A percentile compares a stretch with the other conserved stretches of the same genome.
Evolutionary conservation across 2,888 invertebrate species (phyloP).

Genomic region (Luffia ferchaultella): DNA sequence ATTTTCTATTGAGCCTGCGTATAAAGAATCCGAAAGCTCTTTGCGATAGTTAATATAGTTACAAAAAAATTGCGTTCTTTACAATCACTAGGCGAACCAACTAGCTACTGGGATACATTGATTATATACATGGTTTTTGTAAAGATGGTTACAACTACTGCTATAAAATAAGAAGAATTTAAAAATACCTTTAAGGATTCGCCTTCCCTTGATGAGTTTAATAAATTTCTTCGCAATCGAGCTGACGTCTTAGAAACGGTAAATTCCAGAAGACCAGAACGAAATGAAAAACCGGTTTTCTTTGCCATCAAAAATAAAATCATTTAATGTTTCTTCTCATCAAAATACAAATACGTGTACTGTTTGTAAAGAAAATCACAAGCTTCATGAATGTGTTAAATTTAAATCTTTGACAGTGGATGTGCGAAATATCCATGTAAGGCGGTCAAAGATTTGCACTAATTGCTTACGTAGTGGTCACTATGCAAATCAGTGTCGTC

Average conservation of each 20-base stretch:
- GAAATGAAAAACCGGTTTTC: too few relatives aligned
- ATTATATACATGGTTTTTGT: slow-evolving; percentile 13
- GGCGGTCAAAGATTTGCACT: too few relatives aligned
- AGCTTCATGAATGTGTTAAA: too few relatives aligned
- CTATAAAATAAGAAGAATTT: background rate
- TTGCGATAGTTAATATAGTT: slow-evolving; percentile 12
- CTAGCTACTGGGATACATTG: slow-evolving; percentile 16
- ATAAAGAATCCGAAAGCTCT: slow-evolving; percentile 7
- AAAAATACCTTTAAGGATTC: background rate
- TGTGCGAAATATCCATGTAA: too few relatives aligned
- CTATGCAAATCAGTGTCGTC: too few relatives aligned
- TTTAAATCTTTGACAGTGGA: too few relatives aligned
- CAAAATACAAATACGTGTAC: too few relatives aligned
- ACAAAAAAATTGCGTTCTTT: slow-evolving; percentile 21
- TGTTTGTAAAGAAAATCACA: too few relatives aligned
- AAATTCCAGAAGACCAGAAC: background rate
- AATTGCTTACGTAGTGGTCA: too few relatives aligned
- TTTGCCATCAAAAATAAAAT: too few relatives aligned
- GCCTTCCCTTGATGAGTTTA: background rate
- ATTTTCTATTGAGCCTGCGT: slow-evolving; percentile 9
- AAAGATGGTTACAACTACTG: slow-evolving; percentile 14
- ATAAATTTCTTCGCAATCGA: background rate
- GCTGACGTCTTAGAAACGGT: slow-evolving; percentile 1
- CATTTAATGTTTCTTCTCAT: too few relatives aligned
- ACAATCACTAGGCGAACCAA: slow-evolving; percentile 13